Evolutionary conservation across 1,140 invertebrate species (phyloP), one percentile per base, ranked within the genome.

Genomic region (Habropoda laboriosa): DNA sequence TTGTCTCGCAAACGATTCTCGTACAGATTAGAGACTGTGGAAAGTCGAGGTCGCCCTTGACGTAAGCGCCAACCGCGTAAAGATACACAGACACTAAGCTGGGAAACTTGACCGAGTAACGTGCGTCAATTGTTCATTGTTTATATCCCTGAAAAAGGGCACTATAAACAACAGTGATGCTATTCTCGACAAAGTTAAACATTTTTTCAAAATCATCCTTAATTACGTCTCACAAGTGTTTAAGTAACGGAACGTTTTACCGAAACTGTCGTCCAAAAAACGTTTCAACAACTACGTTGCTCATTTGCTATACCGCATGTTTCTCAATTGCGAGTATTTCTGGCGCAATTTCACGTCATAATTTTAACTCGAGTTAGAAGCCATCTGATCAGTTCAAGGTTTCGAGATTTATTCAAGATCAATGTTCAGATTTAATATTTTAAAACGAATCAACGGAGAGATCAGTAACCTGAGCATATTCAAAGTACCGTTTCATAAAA

Each of bases 31-130:
- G 80, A 85, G 51, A 67, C 76, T 72, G 74, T 77, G 86, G 83
- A 85, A 80, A 89, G 83, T 88, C 88, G 84, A 89, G 89, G 88
- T 86, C 86, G 81, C 67, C 55, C 81, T 76, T 90, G 87, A 90
- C 88, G 87, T 82, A 88, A 85, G 74, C 82, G 79, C 63, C 79
- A 80, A 84, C 72, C 80, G 67, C 77, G 78, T 74, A 71, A 77
- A 64, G 71, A 80, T 81, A 79, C 66, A 64, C 60, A 80, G 35
- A 71, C 42, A 74, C 63, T 80, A 64, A 74, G 70, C 58, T 16
- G 18, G 30, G 7, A 51, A 63, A 73, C 70, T 73, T 55, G 57
- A 64, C 58, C 57, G 30, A 72, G 40, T 53, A 57, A 24, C 27
- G 13, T 42, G 49, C 74, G 16, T 45, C 67, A 35, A 49, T 61